These are phyloP conservation scores for Dynastes grantii DNA, from an alignment of 2,888 invertebrate species.

Conservation along the genomic window DNA sequence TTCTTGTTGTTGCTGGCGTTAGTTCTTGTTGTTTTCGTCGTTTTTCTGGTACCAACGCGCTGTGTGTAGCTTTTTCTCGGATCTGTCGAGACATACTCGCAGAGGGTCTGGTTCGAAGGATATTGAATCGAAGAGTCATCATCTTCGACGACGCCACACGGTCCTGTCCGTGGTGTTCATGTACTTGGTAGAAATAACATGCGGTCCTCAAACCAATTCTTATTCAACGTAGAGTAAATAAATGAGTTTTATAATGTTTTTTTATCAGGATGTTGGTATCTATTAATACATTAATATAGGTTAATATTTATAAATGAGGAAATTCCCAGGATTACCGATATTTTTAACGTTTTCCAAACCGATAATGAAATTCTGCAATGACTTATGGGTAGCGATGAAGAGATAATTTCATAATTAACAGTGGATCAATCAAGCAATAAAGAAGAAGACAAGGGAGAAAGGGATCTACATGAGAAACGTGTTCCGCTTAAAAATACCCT, in stretches of 20 bases:
- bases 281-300: too few species aligned
- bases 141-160: slow-evolving; percentile 20
- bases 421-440: not conserved
- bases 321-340: too few species aligned
- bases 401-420: slow-evolving; percentile 1
- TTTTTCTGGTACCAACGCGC: not conserved
- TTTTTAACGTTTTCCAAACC: too few species aligned
- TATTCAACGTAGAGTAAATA: too few species aligned
- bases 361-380: too few species aligned
- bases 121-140: slow-evolving; percentile 29
- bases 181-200: not conserved
- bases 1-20: slow-evolving; percentile 15
- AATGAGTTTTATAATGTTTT: too few species aligned
- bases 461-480: not conserved
- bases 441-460: not conserved
- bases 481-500: not conserved
- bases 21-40: not conserved
- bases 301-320: too few species aligned
- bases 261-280: too few species aligned
- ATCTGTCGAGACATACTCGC: not conserved
- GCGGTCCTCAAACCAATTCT: slow-evolving; percentile 12
- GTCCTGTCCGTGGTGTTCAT: not conserved
- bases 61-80: not conserved
- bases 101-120: not conserved
- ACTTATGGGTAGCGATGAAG: too few species aligned